Evolutionary conservation across 2,797 vertebrate species (phyloP).

Genomic region (Peromyscus aztecus): DNA sequence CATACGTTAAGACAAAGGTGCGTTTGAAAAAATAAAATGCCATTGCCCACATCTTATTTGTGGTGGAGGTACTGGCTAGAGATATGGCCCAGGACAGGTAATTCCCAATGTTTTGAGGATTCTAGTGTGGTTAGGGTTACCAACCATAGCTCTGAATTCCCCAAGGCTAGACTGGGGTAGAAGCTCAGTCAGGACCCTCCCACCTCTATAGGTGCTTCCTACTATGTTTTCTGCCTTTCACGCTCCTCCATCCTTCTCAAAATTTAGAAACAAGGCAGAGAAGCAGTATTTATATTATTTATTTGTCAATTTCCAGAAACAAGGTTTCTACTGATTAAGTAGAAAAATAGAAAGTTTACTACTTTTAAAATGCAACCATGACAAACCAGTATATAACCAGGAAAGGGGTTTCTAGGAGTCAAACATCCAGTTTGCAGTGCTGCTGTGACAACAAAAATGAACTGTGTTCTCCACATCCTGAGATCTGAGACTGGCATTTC

Average conservation of each 20-base stretch:
- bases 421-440: not conserved
- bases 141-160: not conserved
- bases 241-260: not conserved
- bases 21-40: not conserved
- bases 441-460: not conserved
- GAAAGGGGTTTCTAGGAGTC: not conserved
- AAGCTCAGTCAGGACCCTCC: not conserved
- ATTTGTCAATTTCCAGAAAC: constrained; percentile 70
- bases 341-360: constrained; percentile 81
- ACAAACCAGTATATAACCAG: constrained; percentile 55
- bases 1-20: not conserved
- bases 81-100: not conserved
- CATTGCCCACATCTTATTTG: not conserved
- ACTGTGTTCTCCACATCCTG: not conserved
- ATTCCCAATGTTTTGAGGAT: not conserved
- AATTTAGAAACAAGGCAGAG: not conserved
- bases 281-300: constrained; percentile 51
- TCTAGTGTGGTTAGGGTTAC: not conserved
- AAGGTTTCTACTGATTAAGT: constrained; percentile 64
- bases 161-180: not conserved
- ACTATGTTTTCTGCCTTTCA: not conserved
- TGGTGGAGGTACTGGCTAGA: not conserved
- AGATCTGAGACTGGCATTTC: not conserved
- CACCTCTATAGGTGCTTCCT: not conserved
- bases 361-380: constrained; percentile 76